Conservation (phyloP, 2,797 vertebrate genomes). For the Perdix hodgsoniae region DNA sequence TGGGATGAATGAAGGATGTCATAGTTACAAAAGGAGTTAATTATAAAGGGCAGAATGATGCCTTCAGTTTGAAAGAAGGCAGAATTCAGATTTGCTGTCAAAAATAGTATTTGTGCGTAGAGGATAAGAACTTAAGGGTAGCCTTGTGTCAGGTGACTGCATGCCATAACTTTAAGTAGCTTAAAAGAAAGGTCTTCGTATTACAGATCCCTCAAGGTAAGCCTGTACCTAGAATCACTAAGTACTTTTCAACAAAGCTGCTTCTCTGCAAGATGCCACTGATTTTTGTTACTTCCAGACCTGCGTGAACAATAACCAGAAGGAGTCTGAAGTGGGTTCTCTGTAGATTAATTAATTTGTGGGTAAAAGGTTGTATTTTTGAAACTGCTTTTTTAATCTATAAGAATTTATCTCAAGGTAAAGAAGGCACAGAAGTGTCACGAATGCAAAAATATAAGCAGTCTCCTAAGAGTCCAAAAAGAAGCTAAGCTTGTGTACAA, state of each 20-base stretch:
- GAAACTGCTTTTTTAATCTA: not conserved
- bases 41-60: not conserved
- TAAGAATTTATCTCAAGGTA: slow-evolving; percentile 1
- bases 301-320: not conserved
- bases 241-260: not conserved
- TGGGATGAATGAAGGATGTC: not conserved
- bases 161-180: not conserved
- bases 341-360: not conserved
- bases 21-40: not conserved
- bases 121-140: rapidly evolving
- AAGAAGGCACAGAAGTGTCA: not conserved
- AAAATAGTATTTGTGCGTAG: not conserved
- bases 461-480: not conserved
- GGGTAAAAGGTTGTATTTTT: not conserved
- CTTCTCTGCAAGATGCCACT: not conserved
- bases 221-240: not conserved
- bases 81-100: not conserved
- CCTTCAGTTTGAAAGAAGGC: not conserved
- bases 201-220: not conserved
- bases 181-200: not conserved
- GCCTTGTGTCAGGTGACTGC: not conserved
- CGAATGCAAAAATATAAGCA: not conserved
- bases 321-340: not conserved
- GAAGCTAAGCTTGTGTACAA: not conserved
- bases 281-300: not conserved